Base-by-base conservation (phyloP, 1,140 invertebrate species). In the Vanessa tameamea region DNA sequence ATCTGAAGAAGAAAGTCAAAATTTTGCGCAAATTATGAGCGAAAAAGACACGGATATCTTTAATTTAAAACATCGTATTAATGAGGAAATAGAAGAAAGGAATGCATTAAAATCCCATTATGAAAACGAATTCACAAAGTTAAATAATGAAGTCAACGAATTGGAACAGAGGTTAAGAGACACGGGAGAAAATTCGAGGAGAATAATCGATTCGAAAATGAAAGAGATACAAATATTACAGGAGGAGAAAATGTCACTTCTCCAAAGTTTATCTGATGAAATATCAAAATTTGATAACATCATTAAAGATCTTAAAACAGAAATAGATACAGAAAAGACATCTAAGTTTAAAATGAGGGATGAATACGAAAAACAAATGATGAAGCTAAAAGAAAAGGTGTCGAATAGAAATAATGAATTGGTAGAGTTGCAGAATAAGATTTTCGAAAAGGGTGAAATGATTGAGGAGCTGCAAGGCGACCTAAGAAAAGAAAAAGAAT, bases 401-500 rank as follows among this genome's bases (percentile, higher is more conserved):
- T 74, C 88, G 6, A 91, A 91, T 47, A 87, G 88, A 69, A 92
- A 90, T 74, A 91, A 92, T 81, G 89, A 92, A 75, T 73, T 92
- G 20, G 86, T 91, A 51, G 90, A 91, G 72, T 55, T 92, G 43
- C 90, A 90, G 79, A 89, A 92, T 72, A 91, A 87, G 75, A 79
- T 92, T 57, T 83, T 84, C 16, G 77, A 85, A 72, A 90, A 88
- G 55, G 83, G 88, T 64, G 88, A 90, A 81, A 71, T 74, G n/a
- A 89, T 92, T 50, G 87, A 92, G 77, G 59, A 76, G 6, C 75
- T 91, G 43, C 84, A 89, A 51, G 59, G 82, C 37, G 78, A 89
- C 43, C 64, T 90, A 16, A 81, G 80, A 59, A 86, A 84, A 64
- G 90, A 90, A 72, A 90, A 85, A 43, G 86, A 86, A 64, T 23